phyloP scores from a whole-genome alignment of 2,888 invertebrate species.

The Leucania comma region DNA sequence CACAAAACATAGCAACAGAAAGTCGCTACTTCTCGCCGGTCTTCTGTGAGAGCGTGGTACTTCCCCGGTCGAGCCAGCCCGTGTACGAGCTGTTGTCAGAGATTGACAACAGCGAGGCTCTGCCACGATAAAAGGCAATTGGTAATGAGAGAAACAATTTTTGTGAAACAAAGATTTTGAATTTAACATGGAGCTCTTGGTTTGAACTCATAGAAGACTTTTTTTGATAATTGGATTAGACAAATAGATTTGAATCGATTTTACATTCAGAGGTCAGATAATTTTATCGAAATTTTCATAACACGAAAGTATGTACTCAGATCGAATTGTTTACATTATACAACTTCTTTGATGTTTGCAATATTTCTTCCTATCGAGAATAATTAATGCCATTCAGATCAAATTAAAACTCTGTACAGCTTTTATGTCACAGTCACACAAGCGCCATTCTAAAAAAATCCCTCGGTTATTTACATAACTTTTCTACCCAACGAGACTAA shows the following conservation, averaged over 20 bases:
- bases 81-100: neutral
- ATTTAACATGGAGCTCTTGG: neutral
- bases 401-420: constrained; percentile 11
- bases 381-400: constrained; percentile 23
- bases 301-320: neutral
- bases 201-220: neutral
- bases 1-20: constrained; percentile 15
- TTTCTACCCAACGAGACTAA: constrained; percentile 27
- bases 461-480: neutral
- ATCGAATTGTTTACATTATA: neutral
- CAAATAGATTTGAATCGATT: neutral
- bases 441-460: neutral
- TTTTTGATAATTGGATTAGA: neutral
- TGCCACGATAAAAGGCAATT: neutral
- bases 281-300: neutral
- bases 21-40: neutral
- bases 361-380: constrained; percentile 9
- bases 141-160: neutral
- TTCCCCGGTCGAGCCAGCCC: constrained; percentile 41
- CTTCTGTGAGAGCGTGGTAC: constrained; percentile 10
- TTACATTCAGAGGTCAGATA: neutral
- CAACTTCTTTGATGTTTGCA: neutral
- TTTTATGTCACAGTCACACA: neutral
- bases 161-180: neutral
- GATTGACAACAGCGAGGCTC: constrained; percentile 25